A percentile compares a stretch with the other conserved stretches of the same genome.
phyloP scores from a whole-genome alignment of 2,113 vertebrate species.

The Ochotona curzoniae region DNA sequence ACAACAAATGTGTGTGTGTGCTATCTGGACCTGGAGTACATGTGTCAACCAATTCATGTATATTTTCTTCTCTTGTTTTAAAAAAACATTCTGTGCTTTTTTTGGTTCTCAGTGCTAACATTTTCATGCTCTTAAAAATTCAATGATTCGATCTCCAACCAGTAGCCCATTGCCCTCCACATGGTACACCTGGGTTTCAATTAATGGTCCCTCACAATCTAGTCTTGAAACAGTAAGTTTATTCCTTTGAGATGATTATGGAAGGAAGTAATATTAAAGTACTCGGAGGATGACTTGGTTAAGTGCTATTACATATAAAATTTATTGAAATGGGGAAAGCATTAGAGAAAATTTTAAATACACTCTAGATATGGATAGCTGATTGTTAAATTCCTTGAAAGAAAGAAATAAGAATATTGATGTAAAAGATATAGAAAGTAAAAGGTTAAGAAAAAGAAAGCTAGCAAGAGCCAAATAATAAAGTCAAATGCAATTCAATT shows the following conservation, averaged over 20 bases:
- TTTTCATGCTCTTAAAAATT: neutral
- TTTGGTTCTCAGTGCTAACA: neutral
- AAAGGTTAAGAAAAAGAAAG: neutral
- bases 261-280: neutral
- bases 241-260: neutral
- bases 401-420: neutral
- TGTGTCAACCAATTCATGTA: neutral
- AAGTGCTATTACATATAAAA: neutral
- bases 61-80: constrained; percentile 14
- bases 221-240: neutral
- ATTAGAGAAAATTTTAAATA: neutral
- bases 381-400: neutral
- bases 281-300: neutral
- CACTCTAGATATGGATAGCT: neutral
- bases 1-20: neutral
- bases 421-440: neutral
- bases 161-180: neutral
- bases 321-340: neutral
- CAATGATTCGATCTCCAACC: neutral
- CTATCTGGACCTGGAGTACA: neutral
- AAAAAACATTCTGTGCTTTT: neutral
- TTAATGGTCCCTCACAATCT: neutral
- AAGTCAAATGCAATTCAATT: neutral
- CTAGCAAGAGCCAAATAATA: neutral
- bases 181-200: neutral